A percentile compares a stretch with the other conserved stretches of the same genome.
Evolutionary conservation across 2,888 invertebrate genomes (phyloP).

Genomic region (Protodeltote pygarga): DNA sequence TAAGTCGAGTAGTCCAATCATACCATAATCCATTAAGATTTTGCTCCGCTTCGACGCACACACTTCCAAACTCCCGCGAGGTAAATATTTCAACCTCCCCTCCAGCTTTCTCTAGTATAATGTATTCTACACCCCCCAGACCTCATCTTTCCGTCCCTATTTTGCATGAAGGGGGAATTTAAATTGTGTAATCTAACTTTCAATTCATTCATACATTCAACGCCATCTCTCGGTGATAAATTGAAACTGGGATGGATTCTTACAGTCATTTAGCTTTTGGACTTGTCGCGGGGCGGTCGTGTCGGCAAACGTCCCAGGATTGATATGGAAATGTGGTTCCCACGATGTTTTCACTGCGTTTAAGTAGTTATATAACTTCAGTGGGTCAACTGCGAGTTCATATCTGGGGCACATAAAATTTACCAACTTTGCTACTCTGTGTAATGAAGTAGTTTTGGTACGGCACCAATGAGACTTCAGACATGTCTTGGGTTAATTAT

Average conservation of each 20-base stretch:
- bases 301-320: constrained; percentile 51
- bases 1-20: constrained; percentile 80
- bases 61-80: constrained; percentile 83
- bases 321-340: constrained; percentile 62
- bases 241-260: constrained; percentile 82
- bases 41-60: constrained; percentile 77
- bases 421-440: constrained; percentile 27
- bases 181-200: constrained; percentile 87
- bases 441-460: constrained; percentile 38
- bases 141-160: constrained; percentile 85
- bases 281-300: constrained; percentile 48
- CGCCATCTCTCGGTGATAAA: constrained; percentile 86
- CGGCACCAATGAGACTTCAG: constrained; percentile 26
- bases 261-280: constrained; percentile 75
- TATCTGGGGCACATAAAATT: constrained; percentile 38
- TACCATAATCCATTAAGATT: constrained; percentile 86
- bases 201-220: constrained; percentile 87
- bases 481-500: constrained; percentile 30
- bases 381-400: constrained; percentile 38
- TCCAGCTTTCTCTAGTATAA: constrained; percentile 70
- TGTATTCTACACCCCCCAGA: constrained; percentile 81
- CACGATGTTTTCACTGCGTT: constrained; percentile 47
- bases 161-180: constrained; percentile 87
- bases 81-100: constrained; percentile 82
- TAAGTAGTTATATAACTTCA: constrained; percentile 40